These are phyloP conservation scores for Apamea sordens DNA, from an alignment of 2,888 invertebrate species.

Conservation along the genomic window DNA sequence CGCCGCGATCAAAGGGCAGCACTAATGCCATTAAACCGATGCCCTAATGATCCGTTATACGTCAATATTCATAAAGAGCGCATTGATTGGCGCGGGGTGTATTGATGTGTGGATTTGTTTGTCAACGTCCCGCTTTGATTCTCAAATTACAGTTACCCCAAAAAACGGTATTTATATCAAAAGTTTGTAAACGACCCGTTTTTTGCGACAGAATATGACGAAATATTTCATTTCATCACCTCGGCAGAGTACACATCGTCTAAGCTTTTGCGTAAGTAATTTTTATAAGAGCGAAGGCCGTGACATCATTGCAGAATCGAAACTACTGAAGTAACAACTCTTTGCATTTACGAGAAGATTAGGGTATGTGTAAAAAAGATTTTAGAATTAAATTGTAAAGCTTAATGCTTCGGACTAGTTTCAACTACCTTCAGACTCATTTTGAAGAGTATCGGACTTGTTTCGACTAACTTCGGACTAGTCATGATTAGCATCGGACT, in stretches of 20 bases:
- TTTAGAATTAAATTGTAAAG: background rate
- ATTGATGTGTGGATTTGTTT: slow-evolving; percentile 37
- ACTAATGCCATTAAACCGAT: slow-evolving; percentile 63
- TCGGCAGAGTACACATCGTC: too few relatives aligned
- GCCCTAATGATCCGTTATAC: slow-evolving; percentile 67
- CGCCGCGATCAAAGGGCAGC: slow-evolving; percentile 57
- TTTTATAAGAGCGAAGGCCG: background rate
- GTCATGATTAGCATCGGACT: background rate
- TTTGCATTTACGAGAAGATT: background rate
- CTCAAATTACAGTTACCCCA: slow-evolving; percentile 7
- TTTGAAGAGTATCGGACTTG: background rate
- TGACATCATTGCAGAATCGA: background rate
- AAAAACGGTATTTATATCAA: background rate
- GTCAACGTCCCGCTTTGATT: slow-evolving; percentile 22
- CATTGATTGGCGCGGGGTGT: slow-evolving; percentile 30
- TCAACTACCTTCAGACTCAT: background rate
- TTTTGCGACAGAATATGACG: background rate
- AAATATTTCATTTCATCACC: background rate
- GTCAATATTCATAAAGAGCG: slow-evolving; percentile 55
- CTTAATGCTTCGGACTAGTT: background rate
- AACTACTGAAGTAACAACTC: background rate
- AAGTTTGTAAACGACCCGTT: background rate
- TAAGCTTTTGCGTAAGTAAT: background rate
- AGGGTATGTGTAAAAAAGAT: background rate
- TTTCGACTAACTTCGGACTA: too few relatives aligned